Percentiles rank a stretch among this genome's conserved stretches.
Evolutionary conservation across 2,113 vertebrate species (phyloP).

Genomic region (Malurus melanocephalus): DNA sequence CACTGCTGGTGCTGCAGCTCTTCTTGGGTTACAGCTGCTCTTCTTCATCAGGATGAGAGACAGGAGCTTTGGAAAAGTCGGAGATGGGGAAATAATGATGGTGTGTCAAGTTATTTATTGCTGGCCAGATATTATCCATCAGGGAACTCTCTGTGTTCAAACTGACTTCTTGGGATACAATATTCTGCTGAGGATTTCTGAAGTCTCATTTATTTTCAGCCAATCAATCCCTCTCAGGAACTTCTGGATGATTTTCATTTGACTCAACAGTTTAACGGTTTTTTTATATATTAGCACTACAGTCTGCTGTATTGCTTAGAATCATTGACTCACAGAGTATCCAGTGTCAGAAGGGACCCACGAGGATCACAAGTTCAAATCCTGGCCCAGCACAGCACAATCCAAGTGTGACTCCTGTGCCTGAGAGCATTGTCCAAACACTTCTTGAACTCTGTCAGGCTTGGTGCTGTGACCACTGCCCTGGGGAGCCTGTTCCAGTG

Average conservation of each 20-base stretch:
- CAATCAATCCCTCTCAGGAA: background rate
- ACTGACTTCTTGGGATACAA: background rate
- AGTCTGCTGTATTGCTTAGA: background rate
- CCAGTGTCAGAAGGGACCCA: background rate
- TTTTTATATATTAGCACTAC: background rate
- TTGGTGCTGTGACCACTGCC: background rate
- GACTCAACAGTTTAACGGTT: background rate
- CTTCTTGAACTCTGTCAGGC: background rate
- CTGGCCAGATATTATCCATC: background rate
- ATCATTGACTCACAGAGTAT: background rate
- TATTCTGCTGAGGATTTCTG: background rate
- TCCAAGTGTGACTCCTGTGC: too few relatives aligned
- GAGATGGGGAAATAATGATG: background rate
- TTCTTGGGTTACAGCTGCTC: background rate
- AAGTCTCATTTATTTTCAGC: background rate
- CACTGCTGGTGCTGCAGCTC: background rate
- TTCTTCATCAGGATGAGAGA: background rate
- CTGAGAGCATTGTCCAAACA: accelerated
- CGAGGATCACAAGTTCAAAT: background rate
- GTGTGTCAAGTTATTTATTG: background rate
- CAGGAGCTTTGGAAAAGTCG: background rate
- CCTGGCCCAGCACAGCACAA: background rate
- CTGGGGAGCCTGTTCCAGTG: background rate
- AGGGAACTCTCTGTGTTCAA: background rate
- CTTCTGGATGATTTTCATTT: background rate